phyloP scores from a whole-genome alignment of 2,797 vertebrate genomes.

The Valencia hispanica region DNA sequence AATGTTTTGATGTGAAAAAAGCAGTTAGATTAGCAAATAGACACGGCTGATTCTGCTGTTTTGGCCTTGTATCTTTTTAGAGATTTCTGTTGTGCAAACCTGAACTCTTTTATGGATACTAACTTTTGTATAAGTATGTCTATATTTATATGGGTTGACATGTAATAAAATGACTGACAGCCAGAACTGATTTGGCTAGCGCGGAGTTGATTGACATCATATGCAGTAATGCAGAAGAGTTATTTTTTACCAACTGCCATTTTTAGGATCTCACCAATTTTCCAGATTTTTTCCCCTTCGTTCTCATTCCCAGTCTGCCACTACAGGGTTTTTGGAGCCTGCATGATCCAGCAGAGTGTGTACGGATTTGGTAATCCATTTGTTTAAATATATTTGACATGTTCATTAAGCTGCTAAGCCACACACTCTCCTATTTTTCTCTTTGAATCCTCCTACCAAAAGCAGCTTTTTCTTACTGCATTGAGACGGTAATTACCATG shows the following conservation, averaged over 20 bases:
- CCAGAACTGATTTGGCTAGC: slow-evolving; percentile 22
- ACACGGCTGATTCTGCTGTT: neutral
- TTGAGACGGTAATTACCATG: slow-evolving; percentile 75
- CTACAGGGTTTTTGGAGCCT: slow-evolving; percentile 40
- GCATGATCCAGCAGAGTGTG: slow-evolving; percentile 57
- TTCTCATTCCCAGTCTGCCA: slow-evolving; percentile 13
- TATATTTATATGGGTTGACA: neutral
- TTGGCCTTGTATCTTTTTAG: neutral
- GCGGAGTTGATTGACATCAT: slow-evolving; percentile 19
- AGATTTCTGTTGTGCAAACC: slow-evolving; percentile 1
- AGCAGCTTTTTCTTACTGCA: slow-evolving; percentile 68
- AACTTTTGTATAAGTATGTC: slow-evolving; percentile 6
- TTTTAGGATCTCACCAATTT: slow-evolving; percentile 29
- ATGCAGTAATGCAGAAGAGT: slow-evolving; percentile 22
- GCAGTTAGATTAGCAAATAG: neutral
- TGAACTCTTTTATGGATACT: slow-evolving; percentile 4
- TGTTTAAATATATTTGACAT: slow-evolving; percentile 81
- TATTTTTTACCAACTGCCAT: slow-evolving; percentile 2
- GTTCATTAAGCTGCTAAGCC: slow-evolving; percentile 78
- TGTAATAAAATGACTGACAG: slow-evolving; percentile 16
- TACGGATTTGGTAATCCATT: slow-evolving; percentile 76
- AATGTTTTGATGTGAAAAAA: slow-evolving; percentile 12
- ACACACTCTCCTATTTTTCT: slow-evolving; percentile 64
- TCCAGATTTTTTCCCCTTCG: neutral
- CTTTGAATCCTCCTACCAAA: slow-evolving; percentile 65